Evolutionary conservation across 2,113 vertebrate genomes (phyloP).

Genomic region (Chloebia gouldiae): DNA sequence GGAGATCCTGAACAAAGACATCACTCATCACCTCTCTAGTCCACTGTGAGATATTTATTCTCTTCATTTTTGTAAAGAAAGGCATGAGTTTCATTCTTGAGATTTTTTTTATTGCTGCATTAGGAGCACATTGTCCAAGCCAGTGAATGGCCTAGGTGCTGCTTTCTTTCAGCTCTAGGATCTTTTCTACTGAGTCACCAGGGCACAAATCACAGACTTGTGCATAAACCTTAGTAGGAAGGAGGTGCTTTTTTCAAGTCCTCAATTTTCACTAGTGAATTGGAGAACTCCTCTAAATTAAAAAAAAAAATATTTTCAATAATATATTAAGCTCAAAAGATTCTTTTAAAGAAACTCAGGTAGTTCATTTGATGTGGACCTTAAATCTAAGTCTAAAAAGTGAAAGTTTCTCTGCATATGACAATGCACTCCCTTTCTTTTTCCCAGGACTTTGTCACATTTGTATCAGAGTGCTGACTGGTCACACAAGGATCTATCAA

Average conservation of each 20-base stretch:
- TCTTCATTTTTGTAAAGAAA: not conserved
- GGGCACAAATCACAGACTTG: not conserved
- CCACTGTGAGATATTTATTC: not conserved
- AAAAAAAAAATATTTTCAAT: not conserved
- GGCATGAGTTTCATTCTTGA: accelerated
- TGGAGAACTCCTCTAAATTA: not conserved
- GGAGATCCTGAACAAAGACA: not conserved
- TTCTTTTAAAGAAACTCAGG: not conserved
- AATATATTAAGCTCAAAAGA: not conserved
- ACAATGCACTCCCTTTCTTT: not conserved
- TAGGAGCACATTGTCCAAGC: not conserved
- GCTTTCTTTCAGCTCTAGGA: not conserved
- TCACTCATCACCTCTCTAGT: not conserved
- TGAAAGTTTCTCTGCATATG: not conserved
- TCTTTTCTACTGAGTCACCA: not conserved
- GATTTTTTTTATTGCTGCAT: not conserved
- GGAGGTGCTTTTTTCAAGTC: not conserved
- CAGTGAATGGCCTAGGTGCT: not conserved
- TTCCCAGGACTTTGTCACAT: slow-evolving; percentile 76
- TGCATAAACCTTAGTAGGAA: not conserved
- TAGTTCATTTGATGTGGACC: not conserved
- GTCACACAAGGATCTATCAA: slow-evolving; percentile 74
- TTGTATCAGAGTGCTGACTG: slow-evolving; percentile 78
- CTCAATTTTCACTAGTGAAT: not conserved
- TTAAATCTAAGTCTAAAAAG: not conserved